These are phyloP conservation scores for Acyrthosiphon pisum DNA, from an alignment of 1,140 invertebrate species.

Conservation along the genomic window DNA sequence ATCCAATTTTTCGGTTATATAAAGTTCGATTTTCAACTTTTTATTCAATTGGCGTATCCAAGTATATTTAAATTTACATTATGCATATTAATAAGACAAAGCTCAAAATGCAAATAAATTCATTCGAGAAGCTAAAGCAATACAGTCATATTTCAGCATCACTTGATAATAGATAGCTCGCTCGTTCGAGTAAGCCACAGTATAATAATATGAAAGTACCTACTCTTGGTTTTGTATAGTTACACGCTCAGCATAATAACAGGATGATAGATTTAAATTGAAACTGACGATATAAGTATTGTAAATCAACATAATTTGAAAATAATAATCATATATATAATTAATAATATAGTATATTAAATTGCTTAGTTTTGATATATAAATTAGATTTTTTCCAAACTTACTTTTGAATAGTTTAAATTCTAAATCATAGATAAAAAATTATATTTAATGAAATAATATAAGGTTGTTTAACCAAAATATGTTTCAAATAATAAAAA, in stretches of 20 bases:
- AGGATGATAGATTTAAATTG: not conserved
- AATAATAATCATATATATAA: not conserved
- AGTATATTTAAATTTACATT: not conserved
- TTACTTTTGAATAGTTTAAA: not conserved
- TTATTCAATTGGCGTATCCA: not conserved
- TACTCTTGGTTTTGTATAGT: not conserved
- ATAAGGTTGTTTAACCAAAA: not conserved
- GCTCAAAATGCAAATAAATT: constrained; percentile 26
- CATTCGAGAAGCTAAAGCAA: constrained; percentile 20
- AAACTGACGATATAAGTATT: not conserved
- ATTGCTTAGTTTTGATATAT: not conserved
- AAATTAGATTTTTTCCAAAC: not conserved
- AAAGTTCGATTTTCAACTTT: constrained; percentile 3
- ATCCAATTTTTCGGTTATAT: not conserved
- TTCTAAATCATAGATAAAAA: not conserved
- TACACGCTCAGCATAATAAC: not conserved
- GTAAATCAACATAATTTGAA: not conserved
- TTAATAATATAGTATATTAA: not conserved
- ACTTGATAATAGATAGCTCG: constrained; percentile 2
- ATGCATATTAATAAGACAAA: constrained; percentile 32
- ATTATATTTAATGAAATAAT: not conserved
- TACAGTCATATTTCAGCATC: not conserved
- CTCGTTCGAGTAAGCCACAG: not conserved
- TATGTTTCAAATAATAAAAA: not conserved
- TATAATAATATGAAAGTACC: not conserved